Conservation (phyloP, 2,888 invertebrate genomes). For the Harpalus rufipes region DNA sequence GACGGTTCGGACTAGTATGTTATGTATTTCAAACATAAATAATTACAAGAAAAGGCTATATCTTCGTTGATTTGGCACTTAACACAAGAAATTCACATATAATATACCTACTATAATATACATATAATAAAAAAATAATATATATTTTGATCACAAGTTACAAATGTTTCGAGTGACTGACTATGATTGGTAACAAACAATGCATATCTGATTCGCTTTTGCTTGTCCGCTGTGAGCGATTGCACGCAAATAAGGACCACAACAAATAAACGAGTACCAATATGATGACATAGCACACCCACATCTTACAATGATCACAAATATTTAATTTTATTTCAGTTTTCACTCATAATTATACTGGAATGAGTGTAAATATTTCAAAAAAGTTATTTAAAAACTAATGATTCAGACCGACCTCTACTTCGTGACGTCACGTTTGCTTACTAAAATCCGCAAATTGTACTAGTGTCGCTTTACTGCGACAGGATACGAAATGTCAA, state of each 20-base stretch:
- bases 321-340: no score
- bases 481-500: no score
- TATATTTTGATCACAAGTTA: constrained; percentile 59
- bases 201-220: constrained; percentile 36
- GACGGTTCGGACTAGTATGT: constrained; percentile 51
- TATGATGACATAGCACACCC: no score
- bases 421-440: no score
- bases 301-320: no score
- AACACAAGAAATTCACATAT: constrained; percentile 65
- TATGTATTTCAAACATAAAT: constrained; percentile 52
- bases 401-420: no score
- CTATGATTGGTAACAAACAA: constrained; percentile 58
- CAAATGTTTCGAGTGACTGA: constrained; percentile 46
- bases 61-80: constrained; percentile 66
- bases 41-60: constrained; percentile 60
- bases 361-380: no score
- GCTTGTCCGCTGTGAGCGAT: constrained; percentile 62
- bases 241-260: constrained; percentile 29
- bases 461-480: no score
- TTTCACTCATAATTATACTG: no score
- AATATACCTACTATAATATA: constrained; percentile 59
- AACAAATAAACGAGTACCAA: no score
- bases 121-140: constrained; percentile 66
- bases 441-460: no score
- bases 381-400: no score